These are phyloP conservation scores for Rapana venosa DNA, from an alignment of 2,888 invertebrate species.

Conservation along the genomic window DNA sequence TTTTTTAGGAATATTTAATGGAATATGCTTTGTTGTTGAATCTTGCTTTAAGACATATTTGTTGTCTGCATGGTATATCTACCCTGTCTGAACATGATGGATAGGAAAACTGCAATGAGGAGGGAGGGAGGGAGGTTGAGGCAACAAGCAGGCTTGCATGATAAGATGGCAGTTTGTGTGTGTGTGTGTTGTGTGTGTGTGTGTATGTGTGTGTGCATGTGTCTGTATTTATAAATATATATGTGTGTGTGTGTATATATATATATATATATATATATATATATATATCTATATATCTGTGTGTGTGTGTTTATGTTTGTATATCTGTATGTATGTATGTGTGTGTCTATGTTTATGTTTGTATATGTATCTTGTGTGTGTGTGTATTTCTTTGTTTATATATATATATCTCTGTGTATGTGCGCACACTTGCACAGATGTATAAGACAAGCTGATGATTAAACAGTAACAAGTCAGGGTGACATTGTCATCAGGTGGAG, in stretches of 20 bases:
- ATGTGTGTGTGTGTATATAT: neutral
- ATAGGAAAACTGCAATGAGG: no score
- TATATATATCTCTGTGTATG: neutral
- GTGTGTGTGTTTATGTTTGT: neutral
- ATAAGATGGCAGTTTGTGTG: no score
- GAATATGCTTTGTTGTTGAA: neutral
- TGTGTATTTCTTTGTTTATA: neutral
- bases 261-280: neutral
- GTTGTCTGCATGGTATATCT: constrained; percentile 4
- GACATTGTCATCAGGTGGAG: neutral
- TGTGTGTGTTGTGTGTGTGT: neutral
- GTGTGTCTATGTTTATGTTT: neutral
- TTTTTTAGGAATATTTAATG: no score
- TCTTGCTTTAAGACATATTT: neutral
- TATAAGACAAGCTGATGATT: neutral
- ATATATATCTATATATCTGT: neutral
- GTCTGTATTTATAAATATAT: neutral
- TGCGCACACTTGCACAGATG: neutral
- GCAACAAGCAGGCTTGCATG: no score
- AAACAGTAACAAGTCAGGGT: no score
- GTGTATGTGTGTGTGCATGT: neutral
- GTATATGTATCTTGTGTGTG: neutral
- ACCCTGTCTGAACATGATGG: no score
- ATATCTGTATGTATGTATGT: neutral
- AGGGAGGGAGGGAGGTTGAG: no score